Percentiles rank a stretch among this genome's conserved stretches.
Conservation (phyloP, 2,113 vertebrate genomes). For the Craseonycteris thonglongyai region DNA sequence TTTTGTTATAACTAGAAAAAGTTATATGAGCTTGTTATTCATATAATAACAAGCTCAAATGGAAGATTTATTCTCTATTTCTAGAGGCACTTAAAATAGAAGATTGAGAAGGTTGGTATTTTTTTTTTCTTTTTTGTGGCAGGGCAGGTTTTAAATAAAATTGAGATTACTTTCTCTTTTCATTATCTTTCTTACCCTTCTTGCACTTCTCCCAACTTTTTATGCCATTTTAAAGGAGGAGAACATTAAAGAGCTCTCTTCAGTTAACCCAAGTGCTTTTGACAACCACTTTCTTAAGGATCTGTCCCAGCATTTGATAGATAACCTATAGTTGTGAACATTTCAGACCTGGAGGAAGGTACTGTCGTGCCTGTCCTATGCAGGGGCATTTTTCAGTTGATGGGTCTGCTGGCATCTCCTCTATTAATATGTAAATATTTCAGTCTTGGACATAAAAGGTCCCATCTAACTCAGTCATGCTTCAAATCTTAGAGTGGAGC, state of each 20-base stretch:
- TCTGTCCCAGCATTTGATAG: neutral
- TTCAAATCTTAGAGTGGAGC: neutral
- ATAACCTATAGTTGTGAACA: neutral
- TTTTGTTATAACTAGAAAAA: slow-evolving; percentile 22
- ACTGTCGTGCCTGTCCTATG: neutral
- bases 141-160: slow-evolving; percentile 13
- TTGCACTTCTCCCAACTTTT: slow-evolving; percentile 8
- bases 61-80: slow-evolving; percentile 15
- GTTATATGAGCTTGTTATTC: no score
- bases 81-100: slow-evolving; percentile 16
- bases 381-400: neutral
- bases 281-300: neutral
- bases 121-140: neutral
- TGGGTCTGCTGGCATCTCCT: neutral
- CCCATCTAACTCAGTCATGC: neutral
- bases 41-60: neutral
- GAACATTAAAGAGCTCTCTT: neutral
- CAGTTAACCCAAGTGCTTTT: neutral
- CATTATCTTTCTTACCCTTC: neutral
- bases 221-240: neutral
- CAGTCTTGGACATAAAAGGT: neutral
- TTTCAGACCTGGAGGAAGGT: neutral
- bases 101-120: neutral
- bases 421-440: neutral
- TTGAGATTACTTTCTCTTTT: neutral